Base-by-base conservation (phyloP, 1,140 invertebrate genomes). In the Rhynchophorus ferrugineus region DNA sequence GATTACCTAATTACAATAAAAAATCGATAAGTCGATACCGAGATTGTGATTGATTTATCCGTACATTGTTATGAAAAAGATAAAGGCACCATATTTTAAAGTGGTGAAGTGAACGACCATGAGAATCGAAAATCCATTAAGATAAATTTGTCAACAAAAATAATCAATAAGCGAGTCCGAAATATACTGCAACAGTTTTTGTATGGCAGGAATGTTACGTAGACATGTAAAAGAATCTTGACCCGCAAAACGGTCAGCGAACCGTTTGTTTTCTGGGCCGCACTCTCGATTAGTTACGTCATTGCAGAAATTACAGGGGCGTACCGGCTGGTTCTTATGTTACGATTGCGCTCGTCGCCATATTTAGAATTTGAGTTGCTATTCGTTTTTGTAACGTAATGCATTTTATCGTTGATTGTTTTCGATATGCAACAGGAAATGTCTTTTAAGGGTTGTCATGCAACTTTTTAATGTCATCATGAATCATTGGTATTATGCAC, bases 211-310 rank as follows among this genome's bases (percentile, higher is more conserved):
- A 39, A 14, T 39, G 16, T 39, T 39, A 5, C 37, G 17, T 39
- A 17, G 13, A 39, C n/a, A 17, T 18, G n/a, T 44, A 44, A 44
- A 47, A 51, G 37, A 58, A 47, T 60, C 58, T 60, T 60, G 58
- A 60, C 58, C 58, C 56, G 56, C 42, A 20, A 39, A 58, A n/a
- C 44, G 21, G 58, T 44, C 18, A 48, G 50, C 49, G 51, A 46
- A 50, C 51, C 48, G 42, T 46, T 34, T 17, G 19, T 11, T 41
- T 54, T 53, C 55, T 57, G 50, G 55, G 56, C 51, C 49, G 44
- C 42, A 64, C 61, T 62, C 63, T 64, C 63, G 63, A 60, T 65
- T 62, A 38, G 46, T 56, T 58, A 58, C 57, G 54, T 58, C 49
- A 38, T 61, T 61, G 59, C 57, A 59, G 47, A 63, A 63, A 61